phyloP scores from a whole-genome alignment of 2,888 invertebrate genomes.

The Metallyticus violacea region DNA sequence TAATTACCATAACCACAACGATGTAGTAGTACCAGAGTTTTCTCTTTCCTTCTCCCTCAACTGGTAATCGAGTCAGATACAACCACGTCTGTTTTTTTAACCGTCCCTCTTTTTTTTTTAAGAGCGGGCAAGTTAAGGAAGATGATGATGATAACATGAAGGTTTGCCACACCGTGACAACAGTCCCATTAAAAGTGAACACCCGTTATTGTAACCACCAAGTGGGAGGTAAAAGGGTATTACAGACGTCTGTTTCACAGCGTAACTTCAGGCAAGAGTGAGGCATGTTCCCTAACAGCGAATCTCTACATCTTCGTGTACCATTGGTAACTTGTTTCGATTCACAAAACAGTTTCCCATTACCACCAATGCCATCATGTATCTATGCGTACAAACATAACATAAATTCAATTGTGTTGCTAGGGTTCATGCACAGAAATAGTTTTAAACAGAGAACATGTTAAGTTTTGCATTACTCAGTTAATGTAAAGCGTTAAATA shows the following conservation, averaged over 20 bases:
- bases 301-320: no score
- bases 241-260: background rate
- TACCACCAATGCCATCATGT: no score
- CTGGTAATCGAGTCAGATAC: background rate
- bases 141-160: slow-evolving; percentile 1
- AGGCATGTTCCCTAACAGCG: background rate
- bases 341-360: no score
- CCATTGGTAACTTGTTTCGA: background rate
- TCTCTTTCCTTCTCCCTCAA: background rate
- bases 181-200: background rate
- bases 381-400: no score
- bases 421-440: no score
- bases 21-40: background rate
- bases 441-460: no score
- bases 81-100: background rate
- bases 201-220: slow-evolving; percentile 1
- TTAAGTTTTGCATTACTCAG: no score
- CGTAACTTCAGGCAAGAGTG: background rate
- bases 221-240: background rate
- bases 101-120: slow-evolving; percentile 6
- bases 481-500: no score
- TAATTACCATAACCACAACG: slow-evolving; percentile 9
- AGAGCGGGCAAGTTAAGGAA: slow-evolving; percentile 6
- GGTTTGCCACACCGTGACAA: slow-evolving; percentile 1
- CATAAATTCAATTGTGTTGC: no score